phyloP scores from a whole-genome alignment of 2,888 invertebrate species.

The Eurytoma adleriae region DNA sequence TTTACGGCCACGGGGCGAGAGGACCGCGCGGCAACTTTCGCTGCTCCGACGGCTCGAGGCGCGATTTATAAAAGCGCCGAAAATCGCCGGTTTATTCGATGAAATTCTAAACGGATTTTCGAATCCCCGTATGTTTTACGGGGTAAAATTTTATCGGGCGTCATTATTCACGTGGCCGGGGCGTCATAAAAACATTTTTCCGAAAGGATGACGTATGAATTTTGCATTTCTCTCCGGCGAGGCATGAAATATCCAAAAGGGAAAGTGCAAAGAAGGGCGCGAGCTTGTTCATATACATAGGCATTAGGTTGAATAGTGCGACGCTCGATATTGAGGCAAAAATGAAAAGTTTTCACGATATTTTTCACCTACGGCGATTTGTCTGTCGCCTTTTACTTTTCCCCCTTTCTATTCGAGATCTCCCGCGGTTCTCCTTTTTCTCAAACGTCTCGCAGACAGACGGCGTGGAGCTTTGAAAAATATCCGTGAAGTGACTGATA shows the following conservation, averaged over 20 bases:
- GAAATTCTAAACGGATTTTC: no score
- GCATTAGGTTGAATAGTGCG: conserved; percentile 13
- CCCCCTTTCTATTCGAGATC: conserved; percentile 13
- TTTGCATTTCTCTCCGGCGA: not conserved
- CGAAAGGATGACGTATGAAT: not conserved
- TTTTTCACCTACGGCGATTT: conserved; percentile 41
- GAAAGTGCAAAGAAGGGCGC: conserved; percentile 31
- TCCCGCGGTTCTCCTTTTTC: conserved; percentile 12
- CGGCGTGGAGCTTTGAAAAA: not conserved
- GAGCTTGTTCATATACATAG: conserved; percentile 1
- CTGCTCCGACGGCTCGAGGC: no score
- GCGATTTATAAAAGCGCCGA: no score
- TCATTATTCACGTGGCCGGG: no score
- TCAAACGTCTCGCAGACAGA: conserved; percentile 1
- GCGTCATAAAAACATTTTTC: conserved; percentile 1
- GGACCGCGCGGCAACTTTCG: no score
- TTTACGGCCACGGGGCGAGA: no score
- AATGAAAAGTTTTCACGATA: conserved; percentile 41
- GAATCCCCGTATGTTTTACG: no score
- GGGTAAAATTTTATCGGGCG: no score
- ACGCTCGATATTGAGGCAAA: conserved; percentile 39
- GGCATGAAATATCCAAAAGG: conserved; percentile 30
- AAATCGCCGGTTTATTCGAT: no score
- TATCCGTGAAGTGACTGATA: not conserved
- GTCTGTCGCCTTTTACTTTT: conserved; percentile 27